A percentile compares a stretch with the other conserved stretches of the same genome.
phyloP scores from a whole-genome alignment of 1,140 invertebrate species.

The Listronotus oregonensis region DNA sequence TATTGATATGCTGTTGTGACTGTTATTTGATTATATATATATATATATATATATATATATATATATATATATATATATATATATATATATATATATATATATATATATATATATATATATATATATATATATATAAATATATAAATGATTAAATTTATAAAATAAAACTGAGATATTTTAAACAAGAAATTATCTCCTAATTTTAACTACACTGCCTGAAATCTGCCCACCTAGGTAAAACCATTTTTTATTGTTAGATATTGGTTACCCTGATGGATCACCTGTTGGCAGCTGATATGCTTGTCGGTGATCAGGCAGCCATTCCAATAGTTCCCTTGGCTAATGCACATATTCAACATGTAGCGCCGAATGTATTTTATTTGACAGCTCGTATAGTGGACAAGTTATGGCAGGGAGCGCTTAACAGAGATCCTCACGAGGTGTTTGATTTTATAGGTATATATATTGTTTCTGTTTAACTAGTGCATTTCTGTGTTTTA shows the following conservation, averaged over 20 bases:
- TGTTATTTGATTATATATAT: too few species aligned
- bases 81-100: too few species aligned
- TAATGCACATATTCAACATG: constrained; percentile 79
- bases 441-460: constrained; percentile 87
- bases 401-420: constrained; percentile 93
- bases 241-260: constrained; percentile 54
- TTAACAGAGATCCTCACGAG: constrained; percentile 89
- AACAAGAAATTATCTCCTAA: too few species aligned
- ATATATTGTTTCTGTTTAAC: neutral
- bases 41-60: too few species aligned
- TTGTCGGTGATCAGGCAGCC: constrained; percentile 82
- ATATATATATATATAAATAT: too few species aligned
- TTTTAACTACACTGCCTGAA: too few species aligned
- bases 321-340: constrained; percentile 76
- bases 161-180: too few species aligned
- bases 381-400: constrained; percentile 92
- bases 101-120: too few species aligned
- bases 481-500: neutral
- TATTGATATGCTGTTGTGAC: too few species aligned
- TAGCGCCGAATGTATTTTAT: constrained; percentile 91
- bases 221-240: neutral
- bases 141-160: too few species aligned
- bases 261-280: constrained; percentile 93
- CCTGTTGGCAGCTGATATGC: constrained; percentile 85
- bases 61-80: too few species aligned